Evolutionary conservation across 1,140 invertebrate genomes (phyloP).

Genomic region (Calephelis virginiensis): DNA sequence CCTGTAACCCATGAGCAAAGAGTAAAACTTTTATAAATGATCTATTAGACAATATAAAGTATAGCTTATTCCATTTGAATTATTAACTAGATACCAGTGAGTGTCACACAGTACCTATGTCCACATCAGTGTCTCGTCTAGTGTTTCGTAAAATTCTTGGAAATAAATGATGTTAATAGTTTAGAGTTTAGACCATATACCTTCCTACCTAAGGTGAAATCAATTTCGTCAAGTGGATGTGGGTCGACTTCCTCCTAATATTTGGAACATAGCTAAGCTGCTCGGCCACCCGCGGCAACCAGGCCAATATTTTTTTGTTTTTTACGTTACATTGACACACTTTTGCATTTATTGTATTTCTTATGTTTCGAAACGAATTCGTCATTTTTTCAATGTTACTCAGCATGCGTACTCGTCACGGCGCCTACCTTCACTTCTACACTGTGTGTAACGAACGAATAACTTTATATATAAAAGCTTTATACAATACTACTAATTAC

Average conservation of each 20-base stretch:
- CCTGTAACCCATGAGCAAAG: too few species aligned
- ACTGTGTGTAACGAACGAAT: background rate
- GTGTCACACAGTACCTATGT: too few species aligned
- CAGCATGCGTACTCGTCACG: background rate
- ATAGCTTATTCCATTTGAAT: background rate
- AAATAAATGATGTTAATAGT: slow-evolving; percentile 3
- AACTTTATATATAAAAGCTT: too few species aligned
- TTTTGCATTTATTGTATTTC: slow-evolving; percentile 32
- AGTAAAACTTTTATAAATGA: too few species aligned
- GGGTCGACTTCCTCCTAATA: slow-evolving; percentile 55
- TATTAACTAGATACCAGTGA: background rate
- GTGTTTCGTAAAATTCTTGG: background rate
- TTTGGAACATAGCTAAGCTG: slow-evolving; percentile 55
- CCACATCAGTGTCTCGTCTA: background rate
- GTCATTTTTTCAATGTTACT: slow-evolving; percentile 16
- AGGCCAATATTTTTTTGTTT: slow-evolving; percentile 44
- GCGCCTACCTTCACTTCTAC: background rate
- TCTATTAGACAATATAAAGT: too few species aligned
- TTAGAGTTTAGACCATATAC: slow-evolving; percentile 11
- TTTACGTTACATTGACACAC: slow-evolving; percentile 57
- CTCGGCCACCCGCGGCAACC: slow-evolving; percentile 42
- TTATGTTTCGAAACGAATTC: slow-evolving; percentile 20
- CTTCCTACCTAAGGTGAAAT: slow-evolving; percentile 18
- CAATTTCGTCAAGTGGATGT: slow-evolving; percentile 52
- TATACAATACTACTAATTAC: too few species aligned